phyloP scores from a whole-genome alignment of 2,797 vertebrate species.

The Pipistrellus pipistrellus region DNA sequence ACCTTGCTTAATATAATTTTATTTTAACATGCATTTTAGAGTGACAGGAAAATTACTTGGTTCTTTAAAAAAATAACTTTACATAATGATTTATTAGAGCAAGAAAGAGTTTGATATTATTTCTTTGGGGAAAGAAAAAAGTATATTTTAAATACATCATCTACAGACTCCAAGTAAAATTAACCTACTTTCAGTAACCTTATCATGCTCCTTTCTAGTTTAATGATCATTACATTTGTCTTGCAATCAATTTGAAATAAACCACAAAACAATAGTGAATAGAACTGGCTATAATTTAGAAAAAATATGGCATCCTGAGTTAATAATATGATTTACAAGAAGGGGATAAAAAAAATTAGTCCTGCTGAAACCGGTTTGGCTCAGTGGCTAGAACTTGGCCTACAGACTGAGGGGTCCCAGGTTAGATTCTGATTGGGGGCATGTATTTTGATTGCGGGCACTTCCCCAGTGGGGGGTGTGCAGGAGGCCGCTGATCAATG shows the following conservation, averaged over 20 bases:
- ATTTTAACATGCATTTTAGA: slow-evolving; percentile 61
- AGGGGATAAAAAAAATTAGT: not conserved
- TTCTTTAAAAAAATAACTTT: slow-evolving; percentile 69
- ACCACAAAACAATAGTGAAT: not conserved
- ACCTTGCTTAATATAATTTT: slow-evolving; percentile 52
- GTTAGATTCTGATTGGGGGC: too few species aligned
- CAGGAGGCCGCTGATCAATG: too few species aligned
- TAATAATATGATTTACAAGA: slow-evolving; percentile 43
- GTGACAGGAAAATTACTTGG: slow-evolving; percentile 72
- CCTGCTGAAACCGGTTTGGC: too few species aligned
- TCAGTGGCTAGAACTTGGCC: too few species aligned
- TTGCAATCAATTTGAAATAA: slow-evolving; percentile 60
- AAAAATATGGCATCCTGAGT: not conserved
- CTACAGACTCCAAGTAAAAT: slow-evolving; percentile 21
- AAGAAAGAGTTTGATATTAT: slow-evolving; percentile 62
- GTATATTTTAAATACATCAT: slow-evolving; percentile 24
- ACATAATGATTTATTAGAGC: slow-evolving; percentile 57
- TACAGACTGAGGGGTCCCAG: too few species aligned
- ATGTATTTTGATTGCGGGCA: too few species aligned
- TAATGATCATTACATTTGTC: slow-evolving; percentile 56
- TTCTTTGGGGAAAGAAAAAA: slow-evolving; percentile 52
- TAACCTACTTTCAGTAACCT: slow-evolving; percentile 28
- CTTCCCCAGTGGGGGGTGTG: too few species aligned
- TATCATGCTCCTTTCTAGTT: slow-evolving; percentile 36
- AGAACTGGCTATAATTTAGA: slow-evolving; percentile 11